Conservation (phyloP, 1,140 invertebrate species). For the Choristoneura fumiferana region DNA sequence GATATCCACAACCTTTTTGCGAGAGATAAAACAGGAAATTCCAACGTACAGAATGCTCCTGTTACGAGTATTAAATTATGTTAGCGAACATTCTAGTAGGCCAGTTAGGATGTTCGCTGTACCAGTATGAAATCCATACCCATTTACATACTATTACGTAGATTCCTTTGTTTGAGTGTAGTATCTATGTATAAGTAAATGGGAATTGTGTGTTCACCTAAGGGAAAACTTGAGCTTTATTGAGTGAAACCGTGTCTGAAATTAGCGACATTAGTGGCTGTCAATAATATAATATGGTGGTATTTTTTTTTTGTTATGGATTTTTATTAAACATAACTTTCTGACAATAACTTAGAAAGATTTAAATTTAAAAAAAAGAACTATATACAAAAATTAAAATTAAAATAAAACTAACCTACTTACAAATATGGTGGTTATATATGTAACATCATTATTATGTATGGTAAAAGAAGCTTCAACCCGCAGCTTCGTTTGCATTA, state of each 20-base stretch:
- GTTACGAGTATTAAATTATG: conserved; percentile 17
- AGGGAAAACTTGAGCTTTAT: neutral
- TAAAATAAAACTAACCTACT: too few species aligned
- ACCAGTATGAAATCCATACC: conserved; percentile 2
- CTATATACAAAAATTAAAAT: too few species aligned
- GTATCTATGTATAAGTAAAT: neutral
- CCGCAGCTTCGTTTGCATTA: too few species aligned
- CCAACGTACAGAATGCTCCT: neutral
- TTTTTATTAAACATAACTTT: too few species aligned
- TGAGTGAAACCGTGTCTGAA: neutral
- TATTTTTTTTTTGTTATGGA: too few species aligned
- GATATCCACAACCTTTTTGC: conserved; percentile 11
- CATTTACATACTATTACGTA: conserved; percentile 10
- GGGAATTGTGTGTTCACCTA: too few species aligned
- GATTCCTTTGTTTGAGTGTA: conserved; percentile 2
- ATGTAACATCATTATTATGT: too few species aligned
- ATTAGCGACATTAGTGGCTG: neutral
- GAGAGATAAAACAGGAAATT: neutral
- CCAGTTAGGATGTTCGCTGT: conserved; percentile 2
- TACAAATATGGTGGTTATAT: too few species aligned
- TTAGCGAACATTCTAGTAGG: conserved; percentile 8
- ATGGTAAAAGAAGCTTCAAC: too few species aligned
- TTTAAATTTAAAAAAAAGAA: too few species aligned
- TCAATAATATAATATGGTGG: too few species aligned
- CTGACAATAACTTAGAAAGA: too few species aligned